A percentile compares a stretch with the other conserved stretches of the same genome.
Conservation (phyloP, 2,888 invertebrate species). For the Tenthredo amoena region DNA sequence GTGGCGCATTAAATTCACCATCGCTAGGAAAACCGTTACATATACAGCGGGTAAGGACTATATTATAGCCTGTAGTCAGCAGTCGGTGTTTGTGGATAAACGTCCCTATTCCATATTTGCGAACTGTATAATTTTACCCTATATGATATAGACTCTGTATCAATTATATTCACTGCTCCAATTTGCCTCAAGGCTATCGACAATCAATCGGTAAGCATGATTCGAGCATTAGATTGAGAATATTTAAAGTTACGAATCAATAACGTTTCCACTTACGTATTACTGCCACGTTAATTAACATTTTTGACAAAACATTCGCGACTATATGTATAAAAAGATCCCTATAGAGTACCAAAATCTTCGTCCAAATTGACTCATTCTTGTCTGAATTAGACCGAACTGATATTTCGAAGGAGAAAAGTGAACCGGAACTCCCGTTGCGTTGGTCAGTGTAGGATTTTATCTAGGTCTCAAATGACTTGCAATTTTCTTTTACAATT, state of each 20-base stretch:
- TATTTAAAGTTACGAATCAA: not conserved
- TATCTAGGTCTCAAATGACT: conserved; percentile 1
- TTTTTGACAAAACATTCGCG: too few relatives aligned
- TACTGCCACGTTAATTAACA: too few relatives aligned
- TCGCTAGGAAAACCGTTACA: conserved; percentile 37
- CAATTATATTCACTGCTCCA: not conserved
- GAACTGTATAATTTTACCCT: not conserved
- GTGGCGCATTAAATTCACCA: conserved; percentile 34
- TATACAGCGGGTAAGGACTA: not conserved
- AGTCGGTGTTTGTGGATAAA: not conserved
- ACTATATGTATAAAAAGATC: not conserved
- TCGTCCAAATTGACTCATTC: not conserved
- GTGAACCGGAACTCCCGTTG: not conserved
- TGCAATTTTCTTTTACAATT: not conserved
- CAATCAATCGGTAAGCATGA: not conserved
- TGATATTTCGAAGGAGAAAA: not conserved
- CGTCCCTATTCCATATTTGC: not conserved
- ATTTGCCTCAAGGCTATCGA: not conserved
- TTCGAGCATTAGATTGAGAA: not conserved
- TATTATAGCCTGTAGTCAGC: not conserved
- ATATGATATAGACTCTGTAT: not conserved
- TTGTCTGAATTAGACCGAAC: not conserved
- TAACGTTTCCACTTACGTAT: not conserved
- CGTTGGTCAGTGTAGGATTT: conserved; percentile 13
- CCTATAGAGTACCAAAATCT: not conserved